Evolutionary conservation across 2,797 vertebrate genomes (phyloP).

Genomic region (Arrhamphus sclerolepis): DNA sequence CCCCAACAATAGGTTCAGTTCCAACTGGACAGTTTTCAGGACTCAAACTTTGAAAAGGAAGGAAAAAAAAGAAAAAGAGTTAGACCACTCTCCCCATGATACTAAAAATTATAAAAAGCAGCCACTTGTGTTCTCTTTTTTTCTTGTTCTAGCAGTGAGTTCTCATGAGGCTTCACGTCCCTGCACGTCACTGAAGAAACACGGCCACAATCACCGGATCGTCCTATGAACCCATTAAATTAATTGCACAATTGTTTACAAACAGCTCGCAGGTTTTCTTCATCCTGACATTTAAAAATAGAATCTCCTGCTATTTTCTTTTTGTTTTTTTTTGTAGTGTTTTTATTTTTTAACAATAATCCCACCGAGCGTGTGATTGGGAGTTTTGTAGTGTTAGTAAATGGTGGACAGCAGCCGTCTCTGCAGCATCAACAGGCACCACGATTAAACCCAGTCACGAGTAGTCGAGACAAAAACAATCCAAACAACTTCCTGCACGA

Average conservation of each 20-base stretch:
- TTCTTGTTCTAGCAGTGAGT: conserved; percentile 58
- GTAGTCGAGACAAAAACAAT: conserved; percentile 21
- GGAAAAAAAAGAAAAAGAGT: conserved; percentile 38
- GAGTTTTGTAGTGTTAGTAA: conserved; percentile 23
- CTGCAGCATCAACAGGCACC: conserved; percentile 52
- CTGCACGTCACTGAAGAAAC: conserved; percentile 46
- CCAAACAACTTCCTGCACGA: conserved; percentile 24
- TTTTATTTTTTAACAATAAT: conserved; percentile 20
- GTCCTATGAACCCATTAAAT: conserved; percentile 33
- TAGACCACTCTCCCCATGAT: not conserved
- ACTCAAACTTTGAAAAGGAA: conserved; percentile 43
- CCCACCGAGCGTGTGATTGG: conserved; percentile 21
- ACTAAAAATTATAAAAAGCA: conserved; percentile 42
- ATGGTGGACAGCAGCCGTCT: conserved; percentile 32
- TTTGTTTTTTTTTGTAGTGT: not conserved
- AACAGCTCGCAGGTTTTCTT: conserved; percentile 47
- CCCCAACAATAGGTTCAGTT: conserved; percentile 7
- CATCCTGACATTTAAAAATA: conserved; percentile 62
- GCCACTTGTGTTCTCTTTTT: conserved; percentile 30
- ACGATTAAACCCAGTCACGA: conserved; percentile 38
- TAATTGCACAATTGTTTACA: conserved; percentile 75
- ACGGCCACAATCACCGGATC: conserved; percentile 14
- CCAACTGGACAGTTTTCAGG: not conserved
- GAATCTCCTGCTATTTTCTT: conserved; percentile 33
- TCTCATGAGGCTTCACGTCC: conserved; percentile 44